Evolutionary conservation across 2,888 invertebrate species (phyloP).

Genomic region (Netelia virgata): DNA sequence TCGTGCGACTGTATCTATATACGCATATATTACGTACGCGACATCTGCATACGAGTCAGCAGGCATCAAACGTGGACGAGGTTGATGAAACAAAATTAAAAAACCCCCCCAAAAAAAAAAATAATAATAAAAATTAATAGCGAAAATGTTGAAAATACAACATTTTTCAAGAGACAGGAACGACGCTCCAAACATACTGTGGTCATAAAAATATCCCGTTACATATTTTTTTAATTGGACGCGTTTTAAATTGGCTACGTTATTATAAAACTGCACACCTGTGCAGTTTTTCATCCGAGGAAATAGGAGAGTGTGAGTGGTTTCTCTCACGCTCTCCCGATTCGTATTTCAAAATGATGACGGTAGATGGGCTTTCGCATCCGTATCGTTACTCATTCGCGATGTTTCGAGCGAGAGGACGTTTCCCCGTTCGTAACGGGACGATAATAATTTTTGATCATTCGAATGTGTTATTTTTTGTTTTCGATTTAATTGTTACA

Average conservation of each 20-base stretch:
- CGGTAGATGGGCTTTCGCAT: too few species aligned
- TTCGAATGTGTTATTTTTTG: conserved; percentile 82
- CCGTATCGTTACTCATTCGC: too few species aligned
- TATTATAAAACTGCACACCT: too few species aligned
- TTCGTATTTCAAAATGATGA: too few species aligned
- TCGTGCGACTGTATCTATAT: conserved; percentile 58
- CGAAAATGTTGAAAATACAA: background rate
- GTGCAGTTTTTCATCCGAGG: too few species aligned
- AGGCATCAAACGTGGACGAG: background rate
- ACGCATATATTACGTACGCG: conserved; percentile 48
- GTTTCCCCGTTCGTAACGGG: background rate
- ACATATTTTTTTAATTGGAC: conserved; percentile 20
- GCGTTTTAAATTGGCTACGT: background rate
- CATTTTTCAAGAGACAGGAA: background rate
- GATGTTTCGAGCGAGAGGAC: too few species aligned
- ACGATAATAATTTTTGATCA: background rate
- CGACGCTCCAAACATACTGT: background rate
- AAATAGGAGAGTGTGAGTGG: too few species aligned
- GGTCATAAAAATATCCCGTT: background rate
- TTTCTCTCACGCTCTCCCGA: too few species aligned
- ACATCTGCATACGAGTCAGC: conserved; percentile 44
- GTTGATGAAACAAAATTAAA: background rate
- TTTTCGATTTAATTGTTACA: conserved; percentile 68
- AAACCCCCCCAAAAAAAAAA: conserved; percentile 7
- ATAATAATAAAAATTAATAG: background rate